A percentile compares a stretch with the other conserved stretches of the same genome.
Evolutionary conservation across 2,113 vertebrate species (phyloP).

Genomic region (Seriola dumerili): DNA sequence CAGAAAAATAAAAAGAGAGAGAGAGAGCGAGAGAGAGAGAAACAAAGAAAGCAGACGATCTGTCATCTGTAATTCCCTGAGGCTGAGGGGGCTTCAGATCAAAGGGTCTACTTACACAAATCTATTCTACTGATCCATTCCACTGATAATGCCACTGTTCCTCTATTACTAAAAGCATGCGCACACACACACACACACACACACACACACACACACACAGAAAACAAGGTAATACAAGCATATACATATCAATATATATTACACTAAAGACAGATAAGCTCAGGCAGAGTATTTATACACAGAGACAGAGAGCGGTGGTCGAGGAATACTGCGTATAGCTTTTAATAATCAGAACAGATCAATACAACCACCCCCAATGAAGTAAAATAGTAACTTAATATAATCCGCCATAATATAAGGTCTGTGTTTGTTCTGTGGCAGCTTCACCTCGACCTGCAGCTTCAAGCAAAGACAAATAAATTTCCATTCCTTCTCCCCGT

Average conservation of each 20-base stretch:
- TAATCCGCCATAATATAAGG: neutral
- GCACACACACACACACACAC: neutral
- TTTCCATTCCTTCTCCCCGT: neutral
- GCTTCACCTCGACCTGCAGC: neutral
- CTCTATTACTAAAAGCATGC: slow-evolving; percentile 33
- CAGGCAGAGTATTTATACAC: neutral
- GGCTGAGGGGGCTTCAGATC: slow-evolving; percentile 69
- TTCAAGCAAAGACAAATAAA: neutral
- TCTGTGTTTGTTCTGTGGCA: neutral
- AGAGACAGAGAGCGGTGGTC: neutral
- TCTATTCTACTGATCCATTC: slow-evolving; percentile 63
- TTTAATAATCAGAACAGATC: slow-evolving; percentile 21
- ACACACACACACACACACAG: slow-evolving; percentile 3
- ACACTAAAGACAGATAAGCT: neutral
- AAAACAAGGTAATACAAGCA: slow-evolving; percentile 25
- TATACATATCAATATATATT: slow-evolving; percentile 21
- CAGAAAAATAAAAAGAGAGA: neutral
- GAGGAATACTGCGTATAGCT: neutral
- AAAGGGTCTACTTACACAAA: slow-evolving; percentile 75
- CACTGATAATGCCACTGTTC: slow-evolving; percentile 54
- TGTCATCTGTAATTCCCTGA: slow-evolving; percentile 65
- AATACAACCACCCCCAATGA: slow-evolving; percentile 11
- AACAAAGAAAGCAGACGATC: slow-evolving; percentile 45
- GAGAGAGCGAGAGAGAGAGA: neutral
- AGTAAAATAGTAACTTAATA: neutral